These are phyloP conservation scores for Vimba vimba DNA, from an alignment of 2,113 vertebrate genomes.

Conservation along the genomic window DNA sequence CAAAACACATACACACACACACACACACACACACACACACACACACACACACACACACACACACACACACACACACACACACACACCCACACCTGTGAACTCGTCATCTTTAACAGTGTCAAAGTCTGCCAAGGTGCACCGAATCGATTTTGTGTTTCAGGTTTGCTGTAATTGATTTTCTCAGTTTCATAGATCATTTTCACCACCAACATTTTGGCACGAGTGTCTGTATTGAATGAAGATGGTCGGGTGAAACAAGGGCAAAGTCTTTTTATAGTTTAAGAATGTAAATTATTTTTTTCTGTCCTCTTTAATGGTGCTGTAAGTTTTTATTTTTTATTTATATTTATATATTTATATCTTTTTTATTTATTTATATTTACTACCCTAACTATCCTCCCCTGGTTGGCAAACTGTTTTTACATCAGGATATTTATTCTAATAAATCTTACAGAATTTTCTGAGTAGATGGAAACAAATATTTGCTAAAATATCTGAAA, in stretches of 20 bases:
- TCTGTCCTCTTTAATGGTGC: neutral
- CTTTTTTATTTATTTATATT: neutral
- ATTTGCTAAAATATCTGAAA: too few relatives aligned
- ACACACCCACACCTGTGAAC: conserved; percentile 7
- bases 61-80: conserved; percentile 13
- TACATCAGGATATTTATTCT: neutral
- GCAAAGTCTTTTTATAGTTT: neutral
- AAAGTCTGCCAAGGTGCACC: conserved; percentile 45
- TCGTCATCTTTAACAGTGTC: neutral
- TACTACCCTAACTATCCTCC: neutral
- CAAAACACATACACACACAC: neutral
- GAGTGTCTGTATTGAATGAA: conserved; percentile 54
- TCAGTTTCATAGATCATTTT: conserved; percentile 70
- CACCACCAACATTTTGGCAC: conserved; percentile 63
- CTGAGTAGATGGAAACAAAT: neutral
- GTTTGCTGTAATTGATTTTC: conserved; percentile 75
- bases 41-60: conserved; percentile 18
- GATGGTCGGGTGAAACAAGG: conserved; percentile 46
- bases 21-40: conserved; percentile 28
- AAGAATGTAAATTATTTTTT: neutral
- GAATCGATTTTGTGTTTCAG: conserved; percentile 75
- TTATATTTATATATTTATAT: too few relatives aligned
- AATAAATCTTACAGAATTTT: neutral
- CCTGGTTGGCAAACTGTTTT: neutral
- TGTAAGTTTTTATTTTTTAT: too few relatives aligned